phyloP scores from a whole-genome alignment of 2,888 invertebrate species.

The Argyresthia goedartella region DNA sequence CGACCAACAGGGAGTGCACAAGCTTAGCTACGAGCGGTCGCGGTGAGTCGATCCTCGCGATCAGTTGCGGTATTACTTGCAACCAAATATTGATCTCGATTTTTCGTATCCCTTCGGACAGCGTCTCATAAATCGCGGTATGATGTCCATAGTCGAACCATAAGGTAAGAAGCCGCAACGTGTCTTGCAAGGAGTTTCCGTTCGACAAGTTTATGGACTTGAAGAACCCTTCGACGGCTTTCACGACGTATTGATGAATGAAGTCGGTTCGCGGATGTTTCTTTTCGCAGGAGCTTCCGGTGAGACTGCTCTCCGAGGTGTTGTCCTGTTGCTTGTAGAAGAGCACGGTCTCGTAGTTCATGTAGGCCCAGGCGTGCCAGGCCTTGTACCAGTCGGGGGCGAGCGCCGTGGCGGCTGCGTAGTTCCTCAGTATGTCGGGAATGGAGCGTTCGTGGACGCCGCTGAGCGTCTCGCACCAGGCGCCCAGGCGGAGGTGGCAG shows the following conservation, averaged over 20 bases:
- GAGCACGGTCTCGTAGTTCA: conserved; percentile 95
- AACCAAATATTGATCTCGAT: conserved; percentile 99
- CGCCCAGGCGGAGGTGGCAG: conserved; percentile 94
- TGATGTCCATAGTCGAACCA: conserved; percentile 99
- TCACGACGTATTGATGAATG: conserved; percentile 86
- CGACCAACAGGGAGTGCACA: conserved; percentile 93
- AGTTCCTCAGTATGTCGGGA: conserved; percentile 80
- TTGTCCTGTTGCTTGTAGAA: conserved; percentile 69
- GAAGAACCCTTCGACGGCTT: conserved; percentile 96
- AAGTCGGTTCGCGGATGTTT: conserved; percentile 69
- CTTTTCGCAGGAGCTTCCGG: too few species aligned
- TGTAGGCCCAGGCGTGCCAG: conserved; percentile 98
- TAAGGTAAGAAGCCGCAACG: conserved; percentile 91
- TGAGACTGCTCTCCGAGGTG: conserved; percentile 30
- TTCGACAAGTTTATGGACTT: conserved; percentile 93
- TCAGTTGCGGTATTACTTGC: conserved; percentile 98
- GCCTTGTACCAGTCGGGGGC: conserved; percentile 96
- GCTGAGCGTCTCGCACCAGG: conserved; percentile 92
- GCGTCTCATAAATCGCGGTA: conserved; percentile 92
- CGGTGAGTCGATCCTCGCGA: conserved; percentile 97
- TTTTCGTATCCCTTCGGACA: conserved; percentile 90
- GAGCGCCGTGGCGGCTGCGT: conserved; percentile 85
- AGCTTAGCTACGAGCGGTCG: conserved; percentile 88
- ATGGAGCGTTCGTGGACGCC: conserved; percentile 86
- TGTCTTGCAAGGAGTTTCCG: conserved; percentile 96